Evolutionary conservation across 2,888 invertebrate genomes (phyloP), one percentile per base, ranked within the genome.

Genomic region (Rotaria socialis): DNA sequence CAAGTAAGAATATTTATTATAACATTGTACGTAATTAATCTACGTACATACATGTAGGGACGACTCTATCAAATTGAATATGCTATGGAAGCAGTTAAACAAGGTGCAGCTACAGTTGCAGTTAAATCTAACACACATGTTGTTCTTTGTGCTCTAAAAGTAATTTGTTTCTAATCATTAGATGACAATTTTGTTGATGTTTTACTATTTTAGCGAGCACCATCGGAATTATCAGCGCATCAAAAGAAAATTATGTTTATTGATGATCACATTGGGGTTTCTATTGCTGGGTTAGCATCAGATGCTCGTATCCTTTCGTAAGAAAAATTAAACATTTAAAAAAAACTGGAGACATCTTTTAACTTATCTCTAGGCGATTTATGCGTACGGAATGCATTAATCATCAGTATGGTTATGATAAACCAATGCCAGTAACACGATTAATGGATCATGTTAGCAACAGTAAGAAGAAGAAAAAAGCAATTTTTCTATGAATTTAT

Each of bases 41-140:
- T 2, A 41, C 22, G 19, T 84, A 8, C 47, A 67, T 50, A 41
- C 27, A 87, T 87, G 87, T 89, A 92, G 91, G 92, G 92, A 16
- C 90, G 92, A 80, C 92, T 93, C 85, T 93, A 93, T 89, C 93
- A 93, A 90, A 96, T 99, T 85, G 99, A 99, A 91, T 99, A 99
- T 92, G 99, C 99, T 0, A 97, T 99, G 96, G 99, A 99, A 92
- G 99, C 99, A 0, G 99, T 99, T 0, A 99, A 99, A 91, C 94
- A 97, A 87, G 97, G 97, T 6, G 96, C 96, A 6, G 97, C 97
- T 0, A 96, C 98, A 1, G 96, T 99, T 4, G 99, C 96, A 0
- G 92, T 99, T 84, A 99, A 99, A 92, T 97, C 94, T 90, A 94
- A 94, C 89, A 94, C 95, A 88, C 95, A 95, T 92, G 97, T 98